Conservation (phyloP, 2,113 vertebrate genomes). For the Ammodytes marinus region DNA sequence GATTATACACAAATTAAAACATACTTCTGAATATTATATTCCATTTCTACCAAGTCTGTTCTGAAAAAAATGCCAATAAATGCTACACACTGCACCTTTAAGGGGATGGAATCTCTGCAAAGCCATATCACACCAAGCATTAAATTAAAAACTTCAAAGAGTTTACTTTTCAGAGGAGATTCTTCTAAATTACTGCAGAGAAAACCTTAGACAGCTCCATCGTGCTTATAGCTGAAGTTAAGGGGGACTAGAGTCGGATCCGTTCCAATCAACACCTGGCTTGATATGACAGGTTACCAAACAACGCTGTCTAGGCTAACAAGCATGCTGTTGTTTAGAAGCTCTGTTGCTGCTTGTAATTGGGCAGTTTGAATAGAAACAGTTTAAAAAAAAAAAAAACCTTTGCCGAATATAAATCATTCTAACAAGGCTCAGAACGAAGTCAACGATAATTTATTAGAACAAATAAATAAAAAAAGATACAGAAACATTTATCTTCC, state of each 20-base stretch:
- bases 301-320: slow-evolving; percentile 46
- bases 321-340: slow-evolving; percentile 55
- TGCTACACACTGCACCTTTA: too few species aligned
- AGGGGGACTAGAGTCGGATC: slow-evolving; percentile 20
- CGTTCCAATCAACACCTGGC: slow-evolving; percentile 61
- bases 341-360: slow-evolving; percentile 41
- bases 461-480: background rate
- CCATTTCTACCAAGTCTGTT: too few species aligned
- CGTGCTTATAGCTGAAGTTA: slow-evolving; percentile 30
- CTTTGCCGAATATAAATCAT: background rate
- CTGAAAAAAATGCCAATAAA: too few species aligned
- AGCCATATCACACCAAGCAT: slow-evolving; percentile 18
- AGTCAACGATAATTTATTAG: background rate
- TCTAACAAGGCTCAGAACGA: background rate
- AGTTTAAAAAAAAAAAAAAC: background rate
- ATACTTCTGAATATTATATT: too few species aligned
- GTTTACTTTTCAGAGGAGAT: slow-evolving; percentile 35
- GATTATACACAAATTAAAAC: too few species aligned
- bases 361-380: slow-evolving; percentile 25
- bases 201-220: slow-evolving; percentile 25
- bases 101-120: slow-evolving; percentile 20
- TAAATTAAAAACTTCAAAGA: slow-evolving; percentile 27
- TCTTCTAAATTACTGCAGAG: slow-evolving; percentile 40
- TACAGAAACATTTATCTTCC: too few species aligned
- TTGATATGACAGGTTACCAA: slow-evolving; percentile 47